A percentile compares a stretch with the other conserved stretches of the same genome.
Evolutionary conservation across 2,888 invertebrate genomes (phyloP).

Genomic region (Caenorhabditis wallacei): DNA sequence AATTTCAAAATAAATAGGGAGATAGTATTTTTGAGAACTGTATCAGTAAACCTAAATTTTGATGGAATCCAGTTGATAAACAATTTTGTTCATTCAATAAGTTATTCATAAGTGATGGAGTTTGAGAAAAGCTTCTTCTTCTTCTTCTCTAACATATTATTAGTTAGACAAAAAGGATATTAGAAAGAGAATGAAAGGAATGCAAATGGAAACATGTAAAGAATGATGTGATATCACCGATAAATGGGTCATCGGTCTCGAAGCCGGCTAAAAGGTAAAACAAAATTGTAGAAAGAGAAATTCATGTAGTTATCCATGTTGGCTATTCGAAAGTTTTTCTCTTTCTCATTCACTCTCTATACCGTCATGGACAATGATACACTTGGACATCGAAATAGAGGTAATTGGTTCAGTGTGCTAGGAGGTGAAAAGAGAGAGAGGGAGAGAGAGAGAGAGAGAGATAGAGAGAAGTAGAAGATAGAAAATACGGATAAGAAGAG

Average conservation of each 20-base stretch:
- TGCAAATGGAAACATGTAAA: not conserved
- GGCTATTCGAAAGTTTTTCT: slow-evolving; percentile 3
- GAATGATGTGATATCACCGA: slow-evolving; percentile 35
- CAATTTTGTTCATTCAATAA: too few species aligned
- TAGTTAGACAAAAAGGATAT: too few species aligned
- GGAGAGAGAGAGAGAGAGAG: not conserved
- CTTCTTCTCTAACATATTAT: too few species aligned
- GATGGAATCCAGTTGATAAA: too few species aligned
- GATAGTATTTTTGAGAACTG: too few species aligned
- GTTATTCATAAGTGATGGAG: too few species aligned
- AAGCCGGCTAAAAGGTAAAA: slow-evolving; percentile 28
- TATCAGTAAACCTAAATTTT: too few species aligned
- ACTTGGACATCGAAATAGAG: slow-evolving; percentile 46
- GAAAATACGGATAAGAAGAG: slow-evolving; percentile 48
- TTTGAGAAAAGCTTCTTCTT: too few species aligned
- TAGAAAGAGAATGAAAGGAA: not conserved
- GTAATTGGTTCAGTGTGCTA: slow-evolving; percentile 61
- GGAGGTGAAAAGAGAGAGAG: slow-evolving; percentile 45
- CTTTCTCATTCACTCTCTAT: slow-evolving; percentile 4
- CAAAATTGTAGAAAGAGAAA: slow-evolving; percentile 44
- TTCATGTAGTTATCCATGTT: slow-evolving; percentile 7
- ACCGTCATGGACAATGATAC: slow-evolving; percentile 48
- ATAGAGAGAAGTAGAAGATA: slow-evolving; percentile 40
- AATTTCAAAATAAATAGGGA: too few species aligned
- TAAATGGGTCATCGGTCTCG: slow-evolving; percentile 54